Base-by-base conservation (phyloP, 2,888 invertebrate genomes). In the Caenorhabditis sp. region DNA sequence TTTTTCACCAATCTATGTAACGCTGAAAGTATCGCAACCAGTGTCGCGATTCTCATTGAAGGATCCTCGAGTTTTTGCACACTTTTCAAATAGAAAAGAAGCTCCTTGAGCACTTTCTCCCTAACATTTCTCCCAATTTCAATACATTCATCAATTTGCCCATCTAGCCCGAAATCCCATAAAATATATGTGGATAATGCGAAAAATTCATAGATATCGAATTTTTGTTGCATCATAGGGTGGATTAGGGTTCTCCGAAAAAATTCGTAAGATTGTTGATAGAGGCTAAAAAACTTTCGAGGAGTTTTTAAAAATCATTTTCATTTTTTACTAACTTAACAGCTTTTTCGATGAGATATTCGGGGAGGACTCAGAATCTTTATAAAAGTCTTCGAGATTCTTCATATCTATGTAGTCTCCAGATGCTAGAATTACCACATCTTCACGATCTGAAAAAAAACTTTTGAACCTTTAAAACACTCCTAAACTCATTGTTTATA, bases 101-200 rank as follows among this genome's bases (percentile, higher is more conserved):
- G 36, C 50, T 73, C 73, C 20, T 25, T 62, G 54, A 68, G 62
- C 1, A 73, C 63, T 50, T 59, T 62, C 7, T 68, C 63, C 25
- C 65, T 64, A 5, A 73, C 66, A 12, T 54, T 27, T 23, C 58
- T 61, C 17, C 72, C 68, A 31, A 73, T 26, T 36, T 38, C 49
- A 23, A 66, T 21, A 36, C 73, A 68, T 4, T 68, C 59, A 2
- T 73, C 68, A n/a, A 21, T 50, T 52, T 73, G 73, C 0, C 66
- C 68, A 21, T 62, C 63, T 8, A 73, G 52, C 8, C 73, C 73
- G 20, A 68, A 73, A 59, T 73, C 73, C 73, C 73, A 73, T 17
- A 73, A 66, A 14, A 68, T 21, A 5, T 65, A 23, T 1, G 68
- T 64, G 57, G 65, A 65, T 1, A 73, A 59, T 0, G 66, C 62